phyloP scores from a whole-genome alignment of 2,888 invertebrate genomes.

The Xanthia icteritia region DNA sequence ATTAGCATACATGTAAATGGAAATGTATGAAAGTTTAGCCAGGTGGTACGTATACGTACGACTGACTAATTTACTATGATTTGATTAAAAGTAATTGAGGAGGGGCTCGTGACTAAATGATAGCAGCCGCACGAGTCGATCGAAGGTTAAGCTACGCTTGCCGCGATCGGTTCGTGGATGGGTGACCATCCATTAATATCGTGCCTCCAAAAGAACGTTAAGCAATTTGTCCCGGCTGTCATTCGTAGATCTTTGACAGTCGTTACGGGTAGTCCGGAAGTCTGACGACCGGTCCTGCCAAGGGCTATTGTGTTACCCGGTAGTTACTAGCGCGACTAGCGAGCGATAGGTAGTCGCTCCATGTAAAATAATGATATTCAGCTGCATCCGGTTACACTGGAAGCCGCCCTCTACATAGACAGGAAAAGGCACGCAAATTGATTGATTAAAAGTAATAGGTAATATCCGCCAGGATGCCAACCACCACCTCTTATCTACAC shows the following conservation, averaged over 20 bases:
- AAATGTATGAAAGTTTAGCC: constrained; percentile 39
- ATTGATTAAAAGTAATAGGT: neutral
- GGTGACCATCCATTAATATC: neutral
- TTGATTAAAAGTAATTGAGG: neutral
- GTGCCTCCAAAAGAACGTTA: neutral
- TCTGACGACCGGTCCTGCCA: neutral
- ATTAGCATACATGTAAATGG: constrained; percentile 55
- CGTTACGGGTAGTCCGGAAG: neutral
- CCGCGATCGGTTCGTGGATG: neutral
- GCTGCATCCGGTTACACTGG: neutral
- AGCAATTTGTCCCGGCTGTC: neutral
- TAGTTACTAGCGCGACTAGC: neutral
- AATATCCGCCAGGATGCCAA: neutral
- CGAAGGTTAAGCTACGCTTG: neutral
- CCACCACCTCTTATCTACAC: too few relatives aligned
- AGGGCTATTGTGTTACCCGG: neutral
- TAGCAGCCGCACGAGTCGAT: neutral
- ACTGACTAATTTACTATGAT: constrained; percentile 2
- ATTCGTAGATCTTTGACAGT: neutral
- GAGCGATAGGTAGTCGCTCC: neutral
- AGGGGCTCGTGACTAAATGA: neutral
- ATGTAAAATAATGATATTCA: neutral
- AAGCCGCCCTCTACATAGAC: neutral
- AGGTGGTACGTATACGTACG: constrained; percentile 5
- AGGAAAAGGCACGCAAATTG: neutral